Evolutionary conservation across 2,113 vertebrate genomes (phyloP).

Genomic region (Podilymbus podiceps): DNA sequence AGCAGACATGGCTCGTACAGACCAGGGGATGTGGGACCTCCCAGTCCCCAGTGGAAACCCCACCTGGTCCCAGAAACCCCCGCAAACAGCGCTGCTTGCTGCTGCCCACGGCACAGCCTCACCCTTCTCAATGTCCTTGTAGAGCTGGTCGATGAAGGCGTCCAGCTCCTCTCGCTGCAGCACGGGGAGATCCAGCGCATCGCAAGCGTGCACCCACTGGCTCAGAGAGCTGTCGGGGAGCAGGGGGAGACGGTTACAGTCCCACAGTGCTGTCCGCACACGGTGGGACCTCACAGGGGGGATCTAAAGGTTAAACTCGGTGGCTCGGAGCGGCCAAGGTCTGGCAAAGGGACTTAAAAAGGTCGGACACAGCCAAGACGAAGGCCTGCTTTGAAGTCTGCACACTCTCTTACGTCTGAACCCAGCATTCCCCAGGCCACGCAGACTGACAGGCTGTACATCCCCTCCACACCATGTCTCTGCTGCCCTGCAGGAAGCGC

Average conservation of each 20-base stretch:
- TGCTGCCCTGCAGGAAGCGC: background rate
- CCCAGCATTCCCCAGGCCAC: background rate
- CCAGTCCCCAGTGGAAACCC: background rate
- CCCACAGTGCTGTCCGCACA: background rate
- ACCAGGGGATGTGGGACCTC: background rate
- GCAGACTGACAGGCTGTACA: background rate
- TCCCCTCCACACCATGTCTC: background rate
- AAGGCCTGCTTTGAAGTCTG: background rate
- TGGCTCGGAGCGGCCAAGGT: background rate
- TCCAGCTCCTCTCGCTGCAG: slow-evolving; percentile 92
- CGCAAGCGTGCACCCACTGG: slow-evolving; percentile 96
- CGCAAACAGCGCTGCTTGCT: background rate
- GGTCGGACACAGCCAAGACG: background rate
- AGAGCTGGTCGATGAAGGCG: slow-evolving; percentile 93
- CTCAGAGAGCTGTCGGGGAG: slow-evolving; percentile 84
- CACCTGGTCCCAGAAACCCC: background rate
- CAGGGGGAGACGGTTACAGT: background rate
- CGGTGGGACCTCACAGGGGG: fast-evolving
- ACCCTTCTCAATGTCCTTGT: slow-evolving; percentile 99
- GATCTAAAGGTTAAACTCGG: background rate
- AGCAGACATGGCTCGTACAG: background rate
- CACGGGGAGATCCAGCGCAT: slow-evolving; percentile 84
- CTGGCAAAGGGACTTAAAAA: background rate
- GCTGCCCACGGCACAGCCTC: background rate
- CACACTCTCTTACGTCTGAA: background rate